Conservation (phyloP, 2,797 vertebrate species). For the Thamnophis elegans region DNA sequence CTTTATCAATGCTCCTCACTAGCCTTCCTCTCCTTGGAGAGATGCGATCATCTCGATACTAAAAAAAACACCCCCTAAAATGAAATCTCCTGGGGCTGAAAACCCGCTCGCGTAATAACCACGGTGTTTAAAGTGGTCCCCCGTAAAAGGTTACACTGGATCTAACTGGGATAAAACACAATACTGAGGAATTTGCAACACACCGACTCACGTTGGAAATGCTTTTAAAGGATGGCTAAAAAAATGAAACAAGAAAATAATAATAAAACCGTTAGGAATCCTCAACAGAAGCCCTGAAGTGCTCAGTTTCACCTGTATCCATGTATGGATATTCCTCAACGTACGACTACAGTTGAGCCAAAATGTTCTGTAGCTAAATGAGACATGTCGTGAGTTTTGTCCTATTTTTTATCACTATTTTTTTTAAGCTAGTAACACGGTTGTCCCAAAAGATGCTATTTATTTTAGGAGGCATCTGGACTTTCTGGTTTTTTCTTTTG, state of each 20-base stretch:
- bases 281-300: not conserved
- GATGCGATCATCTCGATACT: conserved; percentile 4
- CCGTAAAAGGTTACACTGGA: conserved; percentile 54
- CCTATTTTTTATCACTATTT: too few species aligned
- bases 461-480: too few species aligned
- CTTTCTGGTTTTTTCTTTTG: too few species aligned
- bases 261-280: not conserved
- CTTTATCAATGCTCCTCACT: too few species aligned
- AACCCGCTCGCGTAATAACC: conserved; percentile 24
- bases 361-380: too few species aligned
- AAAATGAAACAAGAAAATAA: rapidly evolving
- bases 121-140: conserved; percentile 19
- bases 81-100: conserved; percentile 17
- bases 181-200: not conserved
- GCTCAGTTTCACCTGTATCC: too few species aligned
- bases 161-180: conserved; percentile 38
- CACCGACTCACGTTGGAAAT: not conserved
- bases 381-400: too few species aligned
- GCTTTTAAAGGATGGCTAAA: not conserved
- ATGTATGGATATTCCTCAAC: too few species aligned
- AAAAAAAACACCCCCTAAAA: conserved; percentile 40
- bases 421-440: too few species aligned
- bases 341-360: too few species aligned
- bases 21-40: not conserved
- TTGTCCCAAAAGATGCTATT: too few species aligned